Percentiles rank a stretch among this genome's conserved stretches.
Evolutionary conservation across 2,113 vertebrate genomes (phyloP).

Genomic region (Vombatus ursinus): DNA sequence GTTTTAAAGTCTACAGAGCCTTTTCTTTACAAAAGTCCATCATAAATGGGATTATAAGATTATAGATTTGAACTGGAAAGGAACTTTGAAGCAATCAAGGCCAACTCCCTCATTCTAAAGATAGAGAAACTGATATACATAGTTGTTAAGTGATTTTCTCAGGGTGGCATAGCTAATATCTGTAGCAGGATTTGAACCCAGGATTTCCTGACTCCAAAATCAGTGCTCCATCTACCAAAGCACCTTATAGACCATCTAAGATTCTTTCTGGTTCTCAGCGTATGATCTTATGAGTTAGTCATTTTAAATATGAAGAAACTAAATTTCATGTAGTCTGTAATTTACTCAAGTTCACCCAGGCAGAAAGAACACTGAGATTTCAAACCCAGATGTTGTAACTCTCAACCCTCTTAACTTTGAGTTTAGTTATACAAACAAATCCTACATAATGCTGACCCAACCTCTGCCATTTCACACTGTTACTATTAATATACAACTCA

Average conservation of each 20-base stretch:
- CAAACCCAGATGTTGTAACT: no score
- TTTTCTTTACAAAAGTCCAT: neutral
- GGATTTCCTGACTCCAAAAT: neutral
- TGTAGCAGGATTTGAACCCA: neutral
- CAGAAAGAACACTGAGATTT: neutral
- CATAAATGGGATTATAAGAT: neutral
- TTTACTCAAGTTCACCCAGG: neutral
- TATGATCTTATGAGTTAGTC: neutral
- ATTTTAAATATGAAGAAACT: neutral
- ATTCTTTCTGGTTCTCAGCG: neutral
- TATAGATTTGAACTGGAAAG: neutral
- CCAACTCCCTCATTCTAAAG: neutral
- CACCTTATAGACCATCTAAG: neutral
- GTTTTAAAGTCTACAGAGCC: neutral
- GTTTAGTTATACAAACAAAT: no score
- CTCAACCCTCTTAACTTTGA: no score
- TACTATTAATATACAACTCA: neutral
- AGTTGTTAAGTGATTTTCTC: neutral
- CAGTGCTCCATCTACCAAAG: neutral
- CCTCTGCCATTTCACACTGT: neutral
- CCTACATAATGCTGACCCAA: neutral
- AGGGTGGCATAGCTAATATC: neutral
- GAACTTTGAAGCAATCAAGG: neutral
- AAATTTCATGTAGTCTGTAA: neutral
- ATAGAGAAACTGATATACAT: neutral